Percentiles rank a stretch among this genome's conserved stretches.
Evolutionary conservation across 1,140 invertebrate species (phyloP).

Genomic region (Pseudomyrmex flavicornis): DNA sequence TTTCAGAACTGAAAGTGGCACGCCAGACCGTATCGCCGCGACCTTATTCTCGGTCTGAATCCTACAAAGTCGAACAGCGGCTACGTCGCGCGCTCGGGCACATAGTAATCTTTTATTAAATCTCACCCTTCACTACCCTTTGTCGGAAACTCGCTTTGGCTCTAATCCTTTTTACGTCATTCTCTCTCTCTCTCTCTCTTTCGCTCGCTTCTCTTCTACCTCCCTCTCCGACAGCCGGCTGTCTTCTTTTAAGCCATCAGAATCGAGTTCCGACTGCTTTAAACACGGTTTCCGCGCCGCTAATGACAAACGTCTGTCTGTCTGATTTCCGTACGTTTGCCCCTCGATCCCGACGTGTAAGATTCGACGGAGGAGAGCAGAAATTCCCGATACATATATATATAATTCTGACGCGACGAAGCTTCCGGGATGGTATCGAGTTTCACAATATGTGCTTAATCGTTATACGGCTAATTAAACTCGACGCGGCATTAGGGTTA

Average conservation of each 20-base stretch:
- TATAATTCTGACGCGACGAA: neutral
- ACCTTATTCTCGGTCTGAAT: constrained; percentile 49
- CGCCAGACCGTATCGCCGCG: constrained; percentile 11
- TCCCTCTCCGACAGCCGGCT: constrained; percentile 4
- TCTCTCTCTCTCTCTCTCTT: neutral
- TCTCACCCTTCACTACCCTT: constrained; percentile 67
- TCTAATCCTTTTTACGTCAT: constrained; percentile 44
- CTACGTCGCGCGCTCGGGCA: constrained; percentile 49
- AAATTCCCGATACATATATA: neutral
- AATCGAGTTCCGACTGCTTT: constrained; percentile 74
- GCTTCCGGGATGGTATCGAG: constrained; percentile 1
- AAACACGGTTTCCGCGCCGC: constrained; percentile 71
- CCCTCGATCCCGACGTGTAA: constrained; percentile 14
- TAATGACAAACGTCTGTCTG: constrained; percentile 77
- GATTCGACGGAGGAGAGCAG: neutral
- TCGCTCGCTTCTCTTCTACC: neutral
- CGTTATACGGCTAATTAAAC: constrained; percentile 43
- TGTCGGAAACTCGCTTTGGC: constrained; percentile 42
- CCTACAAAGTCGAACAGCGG: constrained; percentile 45
- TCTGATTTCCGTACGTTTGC: constrained; percentile 65
- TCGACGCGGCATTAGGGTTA: constrained; percentile 19
- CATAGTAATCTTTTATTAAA: constrained; percentile 78
- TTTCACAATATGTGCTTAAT: constrained; percentile 26
- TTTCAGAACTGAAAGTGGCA: neutral
- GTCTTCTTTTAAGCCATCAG: constrained; percentile 64